Conservation (phyloP, 2,113 vertebrate species). For the Dipodomys stephensi region DNA sequence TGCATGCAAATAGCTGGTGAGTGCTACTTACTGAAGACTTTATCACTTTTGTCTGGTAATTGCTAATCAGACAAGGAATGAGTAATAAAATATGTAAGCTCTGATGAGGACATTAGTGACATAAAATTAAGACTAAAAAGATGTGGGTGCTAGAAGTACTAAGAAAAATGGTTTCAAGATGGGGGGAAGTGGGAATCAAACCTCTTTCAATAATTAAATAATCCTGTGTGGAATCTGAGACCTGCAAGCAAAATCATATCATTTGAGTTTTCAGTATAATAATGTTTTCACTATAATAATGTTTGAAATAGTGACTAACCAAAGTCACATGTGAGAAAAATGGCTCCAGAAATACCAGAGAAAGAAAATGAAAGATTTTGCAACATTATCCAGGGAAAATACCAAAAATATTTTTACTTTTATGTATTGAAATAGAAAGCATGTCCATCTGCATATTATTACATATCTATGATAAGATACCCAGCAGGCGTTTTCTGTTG, state of each 20-base stretch:
- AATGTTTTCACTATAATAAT: constrained; percentile 76
- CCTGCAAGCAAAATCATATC: constrained; percentile 68
- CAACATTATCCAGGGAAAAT: constrained; percentile 30
- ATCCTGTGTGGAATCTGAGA: constrained; percentile 74
- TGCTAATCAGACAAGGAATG: constrained; percentile 25
- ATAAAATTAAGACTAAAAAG: constrained; percentile 68
- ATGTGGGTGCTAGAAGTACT: constrained; percentile 48
- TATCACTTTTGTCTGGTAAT: constrained; percentile 23
- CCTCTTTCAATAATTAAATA: constrained; percentile 70
- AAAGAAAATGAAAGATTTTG: constrained; percentile 66
- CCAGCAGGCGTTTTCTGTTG: not conserved
- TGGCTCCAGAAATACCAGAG: constrained; percentile 60
- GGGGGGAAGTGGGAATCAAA: constrained; percentile 51
- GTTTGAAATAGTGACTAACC: constrained; percentile 79
- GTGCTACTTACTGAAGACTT: not conserved
- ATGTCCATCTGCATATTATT: constrained; percentile 4
- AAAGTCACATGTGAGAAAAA: constrained; percentile 77
- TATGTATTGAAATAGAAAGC: not conserved
- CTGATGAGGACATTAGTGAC: constrained; percentile 47
- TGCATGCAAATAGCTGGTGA: not conserved
- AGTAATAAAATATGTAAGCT: constrained; percentile 26
- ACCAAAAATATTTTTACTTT: constrained; percentile 38
- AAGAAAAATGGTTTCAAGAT: constrained; percentile 63
- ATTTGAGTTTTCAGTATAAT: constrained; percentile 74
- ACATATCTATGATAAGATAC: not conserved